Evolutionary conservation across 2,888 invertebrate genomes (phyloP).

Genomic region (Mythimna lalbum): DNA sequence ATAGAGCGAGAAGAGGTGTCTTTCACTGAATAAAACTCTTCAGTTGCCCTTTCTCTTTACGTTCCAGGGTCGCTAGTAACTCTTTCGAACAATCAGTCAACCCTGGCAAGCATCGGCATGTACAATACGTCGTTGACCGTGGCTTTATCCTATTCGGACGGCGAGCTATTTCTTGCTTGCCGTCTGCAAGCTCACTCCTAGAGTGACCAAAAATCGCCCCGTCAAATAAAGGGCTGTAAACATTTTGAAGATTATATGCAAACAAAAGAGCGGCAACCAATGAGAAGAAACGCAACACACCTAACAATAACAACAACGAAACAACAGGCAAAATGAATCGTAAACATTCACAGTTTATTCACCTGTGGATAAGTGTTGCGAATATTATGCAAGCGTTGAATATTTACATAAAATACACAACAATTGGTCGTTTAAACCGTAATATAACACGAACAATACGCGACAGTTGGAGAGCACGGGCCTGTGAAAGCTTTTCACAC

Average conservation of each 20-base stretch:
- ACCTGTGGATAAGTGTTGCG: conserved; percentile 41
- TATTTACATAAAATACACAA: conserved; percentile 65
- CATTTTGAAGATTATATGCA: background rate
- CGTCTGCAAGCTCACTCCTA: no score
- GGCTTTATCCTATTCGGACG: no score
- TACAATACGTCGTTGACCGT: no score
- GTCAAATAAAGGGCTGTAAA: background rate
- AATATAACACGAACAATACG: conserved; percentile 58
- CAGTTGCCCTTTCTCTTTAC: no score
- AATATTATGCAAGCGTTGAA: conserved; percentile 50
- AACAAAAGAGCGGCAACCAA: background rate
- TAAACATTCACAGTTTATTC: conserved; percentile 43
- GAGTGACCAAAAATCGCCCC: no score
- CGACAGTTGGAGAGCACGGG: conserved; percentile 51
- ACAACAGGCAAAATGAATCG: background rate
- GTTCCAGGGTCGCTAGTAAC: no score
- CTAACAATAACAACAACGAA: background rate
- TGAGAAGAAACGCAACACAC: conserved; percentile 1
- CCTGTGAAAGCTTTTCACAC: conserved; percentile 69
- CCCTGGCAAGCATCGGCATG: no score
- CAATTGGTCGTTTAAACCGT: conserved; percentile 59
- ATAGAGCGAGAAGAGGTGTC: no score
- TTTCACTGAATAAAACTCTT: no score
- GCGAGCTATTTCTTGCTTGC: no score
- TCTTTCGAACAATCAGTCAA: no score